Evolutionary conservation across 2,888 invertebrate genomes (phyloP).

Genomic region (Polydrusus tereticollis): DNA sequence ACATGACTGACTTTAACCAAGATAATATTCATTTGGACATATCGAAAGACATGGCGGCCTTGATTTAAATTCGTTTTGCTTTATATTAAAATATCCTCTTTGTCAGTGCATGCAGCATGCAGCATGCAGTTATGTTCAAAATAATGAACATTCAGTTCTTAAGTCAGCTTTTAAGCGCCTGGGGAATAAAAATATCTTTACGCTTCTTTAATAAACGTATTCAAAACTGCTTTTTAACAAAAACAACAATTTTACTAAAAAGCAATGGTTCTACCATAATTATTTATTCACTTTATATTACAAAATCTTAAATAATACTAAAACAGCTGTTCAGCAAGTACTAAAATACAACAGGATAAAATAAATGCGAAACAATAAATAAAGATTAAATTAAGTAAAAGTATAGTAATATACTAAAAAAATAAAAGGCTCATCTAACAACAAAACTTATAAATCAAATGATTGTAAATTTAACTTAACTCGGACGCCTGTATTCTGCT

Average conservation of each 20-base stretch:
- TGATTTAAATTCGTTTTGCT: too few species aligned
- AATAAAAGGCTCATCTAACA: slow-evolving; percentile 10
- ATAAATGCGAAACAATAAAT: slow-evolving; percentile 25
- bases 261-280: slow-evolving; percentile 7
- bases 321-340: slow-evolving; percentile 18
- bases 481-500: too few species aligned
- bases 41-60: too few species aligned
- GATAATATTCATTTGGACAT: too few species aligned
- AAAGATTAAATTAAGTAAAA: slow-evolving; percentile 15
- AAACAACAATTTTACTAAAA: slow-evolving; percentile 7
- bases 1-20: too few species aligned
- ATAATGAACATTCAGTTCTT: too few species aligned
- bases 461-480: background rate
- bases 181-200: too few species aligned
- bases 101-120: too few species aligned
- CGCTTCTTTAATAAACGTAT: too few species aligned
- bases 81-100: too few species aligned
- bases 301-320: slow-evolving; percentile 11
- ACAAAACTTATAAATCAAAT: background rate
- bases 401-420: slow-evolving; percentile 32
- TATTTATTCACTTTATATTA: slow-evolving; percentile 19
- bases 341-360: slow-evolving; percentile 8
- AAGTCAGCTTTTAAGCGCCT: too few species aligned
- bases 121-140: too few species aligned
- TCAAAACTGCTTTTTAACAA: background rate